Conservation (phyloP, 2,797 vertebrate species). For the Monodelphis domestica region DNA sequence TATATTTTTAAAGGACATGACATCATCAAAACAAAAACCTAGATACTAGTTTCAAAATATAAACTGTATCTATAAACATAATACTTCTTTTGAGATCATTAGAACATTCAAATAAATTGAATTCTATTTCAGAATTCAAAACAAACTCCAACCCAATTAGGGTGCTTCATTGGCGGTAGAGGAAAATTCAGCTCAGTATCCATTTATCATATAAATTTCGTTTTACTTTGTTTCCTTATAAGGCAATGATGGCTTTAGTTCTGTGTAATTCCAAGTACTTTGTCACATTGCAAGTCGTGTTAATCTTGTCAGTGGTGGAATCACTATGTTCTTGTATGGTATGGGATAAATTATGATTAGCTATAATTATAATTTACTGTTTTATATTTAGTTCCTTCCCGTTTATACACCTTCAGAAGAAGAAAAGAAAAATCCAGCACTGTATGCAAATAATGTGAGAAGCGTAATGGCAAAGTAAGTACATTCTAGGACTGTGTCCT, state of each 20-base stretch:
- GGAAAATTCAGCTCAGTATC: neutral
- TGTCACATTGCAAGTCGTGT: neutral
- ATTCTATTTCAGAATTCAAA: neutral
- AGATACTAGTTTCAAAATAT: neutral
- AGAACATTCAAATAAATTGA: neutral
- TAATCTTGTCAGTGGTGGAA: fast-evolving
- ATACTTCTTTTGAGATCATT: neutral
- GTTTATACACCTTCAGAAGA: slow-evolving; percentile 96
- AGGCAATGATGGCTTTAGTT: neutral
- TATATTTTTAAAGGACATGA: neutral
- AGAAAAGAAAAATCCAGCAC: slow-evolving; percentile 92
- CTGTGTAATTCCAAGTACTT: fast-evolving
- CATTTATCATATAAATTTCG: neutral
- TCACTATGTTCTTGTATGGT: neutral
- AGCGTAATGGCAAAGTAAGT: slow-evolving; percentile 96
- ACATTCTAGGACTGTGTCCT: neutral
- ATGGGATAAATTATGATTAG: neutral
- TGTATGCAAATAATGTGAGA: slow-evolving; percentile 96
- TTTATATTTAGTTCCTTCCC: slow-evolving; percentile 92
- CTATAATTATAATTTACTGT: neutral
- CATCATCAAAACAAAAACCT: neutral
- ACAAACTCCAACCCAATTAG: neutral
- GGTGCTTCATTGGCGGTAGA: neutral
- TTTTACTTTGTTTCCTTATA: neutral
- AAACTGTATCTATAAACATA: too few relatives aligned